Percentiles rank a stretch among this genome's conserved stretches.
Evolutionary conservation across 2,113 vertebrate genomes (phyloP).

Genomic region (Paracanthobrama guichenoti): DNA sequence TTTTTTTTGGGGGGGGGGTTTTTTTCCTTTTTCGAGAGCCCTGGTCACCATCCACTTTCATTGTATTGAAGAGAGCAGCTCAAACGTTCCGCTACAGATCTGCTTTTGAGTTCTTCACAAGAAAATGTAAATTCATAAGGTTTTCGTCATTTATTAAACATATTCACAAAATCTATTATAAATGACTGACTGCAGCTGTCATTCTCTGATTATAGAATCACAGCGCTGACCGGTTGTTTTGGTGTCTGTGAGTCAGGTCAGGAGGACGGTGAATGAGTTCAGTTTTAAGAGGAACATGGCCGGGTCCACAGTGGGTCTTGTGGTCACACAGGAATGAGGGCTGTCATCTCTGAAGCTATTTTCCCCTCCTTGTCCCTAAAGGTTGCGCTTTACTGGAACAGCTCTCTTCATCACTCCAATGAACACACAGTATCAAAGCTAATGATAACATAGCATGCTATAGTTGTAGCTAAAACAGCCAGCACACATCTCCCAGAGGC

Average conservation of each 20-base stretch:
- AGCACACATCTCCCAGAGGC: constrained; percentile 1
- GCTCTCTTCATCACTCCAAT: constrained; percentile 37
- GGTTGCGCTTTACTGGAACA: constrained; percentile 40
- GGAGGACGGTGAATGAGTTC: constrained; percentile 34
- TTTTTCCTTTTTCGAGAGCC: too few species aligned
- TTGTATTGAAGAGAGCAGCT: background rate
- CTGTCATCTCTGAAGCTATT: constrained; percentile 51
- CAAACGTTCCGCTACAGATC: background rate
- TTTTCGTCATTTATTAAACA: constrained; percentile 2
- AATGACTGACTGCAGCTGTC: background rate
- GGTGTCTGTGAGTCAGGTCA: background rate
- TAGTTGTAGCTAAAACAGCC: background rate
- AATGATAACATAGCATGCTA: constrained; percentile 10
- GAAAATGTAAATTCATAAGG: background rate
- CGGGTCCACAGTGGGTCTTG: constrained; percentile 38
- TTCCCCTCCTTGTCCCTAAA: constrained; percentile 38
- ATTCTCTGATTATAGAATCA: background rate
- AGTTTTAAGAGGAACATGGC: background rate
- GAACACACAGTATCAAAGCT: constrained; percentile 2
- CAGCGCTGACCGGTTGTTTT: background rate
- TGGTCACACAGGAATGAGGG: constrained; percentile 50
- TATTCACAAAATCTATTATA: background rate
- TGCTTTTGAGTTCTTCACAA: background rate
- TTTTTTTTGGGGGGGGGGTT: too few species aligned
- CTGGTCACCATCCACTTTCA: too few species aligned